Evolutionary conservation across 2,797 vertebrate genomes (phyloP).

Genomic region (Centroberyx gerrardi): DNA sequence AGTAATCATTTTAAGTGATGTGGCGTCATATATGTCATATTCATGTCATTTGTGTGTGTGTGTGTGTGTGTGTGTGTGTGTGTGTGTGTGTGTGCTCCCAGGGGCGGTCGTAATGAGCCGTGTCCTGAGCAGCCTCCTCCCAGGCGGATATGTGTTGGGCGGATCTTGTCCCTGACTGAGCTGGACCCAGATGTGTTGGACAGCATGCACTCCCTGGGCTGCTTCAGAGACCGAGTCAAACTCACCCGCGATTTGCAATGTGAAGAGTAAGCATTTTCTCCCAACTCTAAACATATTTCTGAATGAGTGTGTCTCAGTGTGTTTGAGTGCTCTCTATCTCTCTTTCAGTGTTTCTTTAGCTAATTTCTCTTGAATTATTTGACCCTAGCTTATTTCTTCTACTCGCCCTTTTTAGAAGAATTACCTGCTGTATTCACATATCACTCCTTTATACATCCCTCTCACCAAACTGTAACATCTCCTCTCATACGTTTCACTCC

Average conservation of each 20-base stretch:
- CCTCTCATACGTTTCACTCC: not conserved
- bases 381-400: too few relatives aligned
- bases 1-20: not conserved
- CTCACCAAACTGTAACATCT: not conserved
- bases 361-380: too few relatives aligned
- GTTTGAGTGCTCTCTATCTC: too few relatives aligned
- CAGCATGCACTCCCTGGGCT: constrained; percentile 95
- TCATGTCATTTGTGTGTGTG: constrained; percentile 7
- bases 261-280: constrained; percentile 87
- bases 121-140: constrained; percentile 92
- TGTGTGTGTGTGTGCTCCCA: constrained; percentile 58
- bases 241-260: constrained; percentile 93
- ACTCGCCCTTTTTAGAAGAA: too few relatives aligned
- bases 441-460: not conserved
- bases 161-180: constrained; percentile 91
- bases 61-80: constrained; percentile 19
- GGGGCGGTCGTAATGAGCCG: constrained; percentile 91
- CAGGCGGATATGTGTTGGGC: constrained; percentile 90
- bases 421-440: not conserved
- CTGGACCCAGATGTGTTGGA: constrained; percentile 95
- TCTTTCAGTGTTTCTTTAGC: too few relatives aligned
- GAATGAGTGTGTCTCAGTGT: not conserved
- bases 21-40: constrained; percentile 6
- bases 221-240: constrained; percentile 92
- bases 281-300: not conserved